Evolutionary conservation across 2,797 vertebrate species (phyloP), one percentile per base, ranked within the genome.

Genomic region (Myotis pilosus): DNA sequence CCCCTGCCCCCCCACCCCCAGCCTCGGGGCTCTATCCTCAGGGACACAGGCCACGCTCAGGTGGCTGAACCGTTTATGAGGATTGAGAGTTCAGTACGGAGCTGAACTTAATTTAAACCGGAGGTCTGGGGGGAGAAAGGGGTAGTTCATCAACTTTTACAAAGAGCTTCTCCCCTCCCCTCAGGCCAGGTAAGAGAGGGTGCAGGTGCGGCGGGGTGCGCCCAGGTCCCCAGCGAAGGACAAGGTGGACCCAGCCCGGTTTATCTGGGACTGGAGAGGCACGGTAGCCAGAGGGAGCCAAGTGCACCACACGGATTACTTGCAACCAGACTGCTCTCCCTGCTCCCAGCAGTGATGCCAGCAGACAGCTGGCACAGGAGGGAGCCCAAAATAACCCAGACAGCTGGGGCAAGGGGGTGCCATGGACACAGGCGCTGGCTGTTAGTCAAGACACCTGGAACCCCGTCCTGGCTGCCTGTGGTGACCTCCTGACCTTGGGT

Each of bases 361-460:
- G 68, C 90, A 92, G 84, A 83, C 89, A 95, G 96, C 96, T 96
- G 96, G 95, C 93, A 90, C 4, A 0, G 71, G 96, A 94, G 36
- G 68, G 55, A 72, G 82, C 88, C 93, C 84, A 89, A 96, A 97
- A 97, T 97, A 97, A 87, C 95, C 81, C 95, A 94, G 97, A 97
- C 95, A 96, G 94, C 96, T 95, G 94, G 87, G 90, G 69, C 15
- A 4, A 78, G 55, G 69, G 87, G 51, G 64, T 89, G 88, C 74
- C 64, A n/a, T 0, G 15, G 89, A 86, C 86, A 75, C 78, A 17
- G 90, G 87, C 62, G 1, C 49, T 41, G 92, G 84, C 89, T 86
- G 10, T 8, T 82, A 94, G 41, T 81, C 74, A 90, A 71, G 92
- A 85, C 95, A 97, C 93, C 95, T 95, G 95, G 93, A 95, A 71